A percentile compares a stretch with the other conserved stretches of the same genome.
Conservation (phyloP, 2,797 vertebrate genomes). For the Platalea minor region DNA sequence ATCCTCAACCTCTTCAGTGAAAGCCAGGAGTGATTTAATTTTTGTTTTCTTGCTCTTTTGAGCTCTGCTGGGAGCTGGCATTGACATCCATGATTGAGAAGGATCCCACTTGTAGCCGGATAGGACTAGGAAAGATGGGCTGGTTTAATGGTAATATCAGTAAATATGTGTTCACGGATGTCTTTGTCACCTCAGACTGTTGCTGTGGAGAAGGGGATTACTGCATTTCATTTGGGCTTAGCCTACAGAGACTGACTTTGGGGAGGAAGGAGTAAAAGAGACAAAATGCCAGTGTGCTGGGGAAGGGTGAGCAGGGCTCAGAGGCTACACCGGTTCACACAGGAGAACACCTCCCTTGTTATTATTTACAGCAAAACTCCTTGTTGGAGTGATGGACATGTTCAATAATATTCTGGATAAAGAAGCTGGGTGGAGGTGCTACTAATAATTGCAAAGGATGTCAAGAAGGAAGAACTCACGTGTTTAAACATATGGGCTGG, state of each 20-base stretch:
- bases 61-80: background rate
- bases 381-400: background rate
- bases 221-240: background rate
- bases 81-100: background rate
- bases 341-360: background rate
- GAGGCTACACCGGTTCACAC: rapidly evolving
- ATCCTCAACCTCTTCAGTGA: background rate
- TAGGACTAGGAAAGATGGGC: background rate
- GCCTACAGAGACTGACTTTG: background rate
- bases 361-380: background rate
- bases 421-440: background rate
- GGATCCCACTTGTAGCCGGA: background rate
- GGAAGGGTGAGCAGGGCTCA: rapidly evolving
- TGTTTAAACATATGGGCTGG: background rate
- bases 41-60: background rate
- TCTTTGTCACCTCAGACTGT: background rate
- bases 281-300: background rate
- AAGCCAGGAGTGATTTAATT: background rate
- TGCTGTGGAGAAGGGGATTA: background rate
- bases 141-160: background rate
- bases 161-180: background rate
- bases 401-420: background rate
- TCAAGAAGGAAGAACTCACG: background rate
- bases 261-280: background rate
- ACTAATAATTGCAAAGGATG: background rate